Evolutionary conservation across 2,797 vertebrate genomes (phyloP).

Genomic region (Pangasius mekongensis): DNA sequence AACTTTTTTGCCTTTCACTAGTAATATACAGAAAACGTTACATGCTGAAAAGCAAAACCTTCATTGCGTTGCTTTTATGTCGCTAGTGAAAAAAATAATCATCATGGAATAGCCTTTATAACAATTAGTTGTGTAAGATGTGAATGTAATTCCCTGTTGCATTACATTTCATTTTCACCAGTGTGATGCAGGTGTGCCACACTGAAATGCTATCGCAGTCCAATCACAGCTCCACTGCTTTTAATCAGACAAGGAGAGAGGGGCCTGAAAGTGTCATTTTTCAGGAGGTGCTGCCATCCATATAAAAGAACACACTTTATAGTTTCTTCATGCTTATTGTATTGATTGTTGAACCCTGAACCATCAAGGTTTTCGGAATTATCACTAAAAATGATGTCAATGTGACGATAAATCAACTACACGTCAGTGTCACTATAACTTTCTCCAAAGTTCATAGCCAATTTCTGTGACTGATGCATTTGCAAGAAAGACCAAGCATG

Average conservation of each 20-base stretch:
- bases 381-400: not conserved
- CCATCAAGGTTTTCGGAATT: not conserved
- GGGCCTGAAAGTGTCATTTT: not conserved
- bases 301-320: not conserved
- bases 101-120: not conserved
- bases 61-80: not conserved
- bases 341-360: not conserved
- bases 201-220: not conserved
- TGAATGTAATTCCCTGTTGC: too few species aligned
- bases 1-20: not conserved
- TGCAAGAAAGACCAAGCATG: not conserved
- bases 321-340: not conserved
- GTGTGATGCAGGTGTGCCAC: not conserved
- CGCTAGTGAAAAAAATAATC: not conserved
- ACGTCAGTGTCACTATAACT: not conserved
- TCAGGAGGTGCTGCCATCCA: not conserved
- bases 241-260: not conserved
- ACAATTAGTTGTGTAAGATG: not conserved
- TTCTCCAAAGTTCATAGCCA: not conserved
- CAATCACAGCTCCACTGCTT: not conserved
- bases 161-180: not conserved
- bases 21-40: not conserved
- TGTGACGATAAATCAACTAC: not conserved
- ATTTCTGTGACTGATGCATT: not conserved
- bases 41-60: not conserved